Percentiles rank a stretch among this genome's conserved stretches.
Evolutionary conservation across 2,797 vertebrate genomes (phyloP).

Genomic region (Selene dorsalis): DNA sequence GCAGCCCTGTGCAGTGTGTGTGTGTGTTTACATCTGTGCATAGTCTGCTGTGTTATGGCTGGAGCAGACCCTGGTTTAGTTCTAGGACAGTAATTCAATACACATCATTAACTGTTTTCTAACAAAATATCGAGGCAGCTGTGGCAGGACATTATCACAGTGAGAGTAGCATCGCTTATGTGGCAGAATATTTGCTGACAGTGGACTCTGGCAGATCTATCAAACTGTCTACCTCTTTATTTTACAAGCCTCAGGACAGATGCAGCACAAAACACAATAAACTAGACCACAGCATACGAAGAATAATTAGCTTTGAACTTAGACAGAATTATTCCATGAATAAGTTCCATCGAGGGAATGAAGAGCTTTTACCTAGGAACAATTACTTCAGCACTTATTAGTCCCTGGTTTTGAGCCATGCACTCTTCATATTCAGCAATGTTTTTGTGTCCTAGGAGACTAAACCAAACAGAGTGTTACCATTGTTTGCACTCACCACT

Average conservation of each 20-base stretch:
- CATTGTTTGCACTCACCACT: no score
- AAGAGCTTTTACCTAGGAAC: no score
- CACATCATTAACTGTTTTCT: background rate
- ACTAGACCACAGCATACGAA: background rate
- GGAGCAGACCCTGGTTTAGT: background rate
- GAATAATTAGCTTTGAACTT: background rate
- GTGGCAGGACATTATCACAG: background rate
- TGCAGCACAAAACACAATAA: background rate
- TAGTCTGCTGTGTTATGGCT: background rate
- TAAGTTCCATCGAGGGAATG: background rate
- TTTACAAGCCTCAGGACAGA: background rate
- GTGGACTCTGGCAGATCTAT: background rate
- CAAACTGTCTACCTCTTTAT: background rate
- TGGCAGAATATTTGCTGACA: background rate
- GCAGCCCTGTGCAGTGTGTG: background rate
- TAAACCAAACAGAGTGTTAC: no score
- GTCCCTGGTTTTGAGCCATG: no score
- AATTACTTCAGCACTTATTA: no score
- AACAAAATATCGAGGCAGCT: background rate
- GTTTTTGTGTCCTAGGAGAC: no score
- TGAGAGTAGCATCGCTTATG: background rate
- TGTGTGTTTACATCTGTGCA: background rate
- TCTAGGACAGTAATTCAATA: conserved; percentile 23
- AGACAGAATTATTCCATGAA: background rate
- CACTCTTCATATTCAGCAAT: no score